Base-by-base conservation (phyloP, 2,888 invertebrate species). In the Tinea semifulvella region DNA sequence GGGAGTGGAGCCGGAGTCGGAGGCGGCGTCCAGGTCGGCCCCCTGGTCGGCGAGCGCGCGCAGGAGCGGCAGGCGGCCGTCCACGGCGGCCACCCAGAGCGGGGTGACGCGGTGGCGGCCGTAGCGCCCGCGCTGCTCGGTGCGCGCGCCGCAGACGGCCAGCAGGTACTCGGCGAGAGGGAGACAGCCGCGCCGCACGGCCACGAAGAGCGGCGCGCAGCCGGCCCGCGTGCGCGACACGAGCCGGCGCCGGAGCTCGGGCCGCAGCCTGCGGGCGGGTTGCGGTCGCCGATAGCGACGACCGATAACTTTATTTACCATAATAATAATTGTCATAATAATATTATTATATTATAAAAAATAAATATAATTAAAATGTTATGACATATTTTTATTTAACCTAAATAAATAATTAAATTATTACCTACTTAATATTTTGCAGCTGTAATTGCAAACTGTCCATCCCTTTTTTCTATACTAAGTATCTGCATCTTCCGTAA, bases 81-180 rank as follows among this genome's bases (percentile, higher is more conserved):
- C 89, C 1, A 96, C 96, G 2, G 94, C 91, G 1, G 96, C 94
- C 75, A 91, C 91, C 96, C 96, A 96, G 47, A 96, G 77, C 19
- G 96, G 94, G 10, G 94, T 93, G 2, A 93, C 95, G 57, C 84
- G 84, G 75, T 95, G 95, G 52, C 86, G 85, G 7, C 89, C 87
- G 39, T 92, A 91, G 79, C 94, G 92, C 27, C 96, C 95, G 56
- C 88, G 84, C 70, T 93, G 93, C 74, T 96, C 96, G 13, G 94
- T 84, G 60, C 92, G 89, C 1, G 94, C 94, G 57, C 84, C 84
- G 70, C 96, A 96, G 46, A 88, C 86, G 46, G 85, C 87, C 51
- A 95, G 86, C 27, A 96, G 83, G 13, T 40, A 92, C 53, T 90
- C 84, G 46, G 91, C 85, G 14, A 91, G 85, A 61, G 89, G 83